Conservation (phyloP, 2,888 invertebrate species). For the Fissipunctia ypsillon region DNA sequence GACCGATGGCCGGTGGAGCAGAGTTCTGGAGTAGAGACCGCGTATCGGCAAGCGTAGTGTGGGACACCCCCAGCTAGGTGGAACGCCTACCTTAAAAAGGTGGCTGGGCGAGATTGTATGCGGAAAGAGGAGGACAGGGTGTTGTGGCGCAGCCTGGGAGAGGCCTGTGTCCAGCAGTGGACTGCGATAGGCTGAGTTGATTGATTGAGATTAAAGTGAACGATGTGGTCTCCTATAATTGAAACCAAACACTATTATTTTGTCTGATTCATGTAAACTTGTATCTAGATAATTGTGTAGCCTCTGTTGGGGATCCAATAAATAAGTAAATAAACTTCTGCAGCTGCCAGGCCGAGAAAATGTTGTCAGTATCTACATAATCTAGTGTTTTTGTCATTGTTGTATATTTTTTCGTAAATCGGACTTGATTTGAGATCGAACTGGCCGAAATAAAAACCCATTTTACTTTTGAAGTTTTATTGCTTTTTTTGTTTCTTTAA, state of each 20-base stretch:
- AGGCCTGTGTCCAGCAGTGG: too few relatives aligned
- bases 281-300: background rate
- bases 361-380: background rate
- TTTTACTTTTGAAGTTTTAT: slow-evolving; percentile 88
- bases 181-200: too few relatives aligned
- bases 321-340: too few relatives aligned
- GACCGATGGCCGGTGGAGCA: too few relatives aligned
- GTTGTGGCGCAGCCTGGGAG: too few relatives aligned
- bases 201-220: background rate
- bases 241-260: background rate
- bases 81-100: too few relatives aligned
- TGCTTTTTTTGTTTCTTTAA: slow-evolving; percentile 89
- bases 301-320: background rate
- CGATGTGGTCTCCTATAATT: too few relatives aligned
- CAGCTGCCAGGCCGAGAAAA: background rate
- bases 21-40: too few relatives aligned
- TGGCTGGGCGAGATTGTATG: too few relatives aligned
- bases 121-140: too few relatives aligned
- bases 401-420: background rate
- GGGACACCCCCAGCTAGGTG: too few relatives aligned
- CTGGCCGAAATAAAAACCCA: slow-evolving; percentile 78
- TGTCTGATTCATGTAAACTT: background rate
- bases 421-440: background rate
- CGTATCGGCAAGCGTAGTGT: too few relatives aligned
- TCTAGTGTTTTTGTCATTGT: background rate